Conservation (phyloP, 2,888 invertebrate genomes). For the Papilio elwesi region DNA sequence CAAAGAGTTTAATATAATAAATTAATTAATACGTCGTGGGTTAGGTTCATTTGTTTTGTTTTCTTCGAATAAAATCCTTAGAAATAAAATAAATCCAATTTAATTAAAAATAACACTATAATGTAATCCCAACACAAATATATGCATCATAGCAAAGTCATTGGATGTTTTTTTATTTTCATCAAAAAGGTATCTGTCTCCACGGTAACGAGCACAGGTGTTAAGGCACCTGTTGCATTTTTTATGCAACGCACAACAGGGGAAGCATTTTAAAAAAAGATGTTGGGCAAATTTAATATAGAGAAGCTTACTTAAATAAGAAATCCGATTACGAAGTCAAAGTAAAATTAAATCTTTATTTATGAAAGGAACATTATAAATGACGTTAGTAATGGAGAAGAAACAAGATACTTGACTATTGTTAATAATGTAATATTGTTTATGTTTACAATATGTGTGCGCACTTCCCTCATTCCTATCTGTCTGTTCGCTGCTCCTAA, state of each 20-base stretch:
- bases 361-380: too few species aligned
- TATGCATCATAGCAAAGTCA: conserved; percentile 1
- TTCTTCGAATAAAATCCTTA: too few species aligned
- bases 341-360: background rate
- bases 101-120: background rate
- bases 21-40: too few species aligned
- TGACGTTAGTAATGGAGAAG: background rate
- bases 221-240: conserved; percentile 13
- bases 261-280: background rate
- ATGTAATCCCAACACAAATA: background rate
- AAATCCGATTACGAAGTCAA: background rate
- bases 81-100: too few species aligned
- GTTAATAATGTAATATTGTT: too few species aligned
- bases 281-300: background rate
- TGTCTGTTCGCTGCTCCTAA: too few species aligned
- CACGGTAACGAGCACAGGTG: conserved; percentile 6
- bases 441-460: background rate
- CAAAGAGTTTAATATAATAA: too few species aligned
- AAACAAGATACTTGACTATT: background rate
- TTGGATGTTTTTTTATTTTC: background rate
- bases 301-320: background rate
- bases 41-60: too few species aligned
- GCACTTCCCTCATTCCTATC: background rate
- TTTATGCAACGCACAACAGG: conserved; percentile 6
- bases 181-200: conserved; percentile 4